phyloP scores from a whole-genome alignment of 2,797 vertebrate genomes.

The Girardinus metallicus region DNA sequence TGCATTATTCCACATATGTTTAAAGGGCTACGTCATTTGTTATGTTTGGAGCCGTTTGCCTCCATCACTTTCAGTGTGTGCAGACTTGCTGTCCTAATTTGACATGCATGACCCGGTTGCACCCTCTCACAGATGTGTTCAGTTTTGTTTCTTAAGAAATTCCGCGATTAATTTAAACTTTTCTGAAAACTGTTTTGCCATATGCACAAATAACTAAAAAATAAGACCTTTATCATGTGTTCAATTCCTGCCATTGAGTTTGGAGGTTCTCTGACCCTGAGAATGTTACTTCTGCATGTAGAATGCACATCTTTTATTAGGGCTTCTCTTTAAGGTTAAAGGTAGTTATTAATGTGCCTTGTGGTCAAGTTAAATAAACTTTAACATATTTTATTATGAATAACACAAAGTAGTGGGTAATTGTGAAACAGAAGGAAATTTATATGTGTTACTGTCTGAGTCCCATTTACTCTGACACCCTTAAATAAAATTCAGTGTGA shows the following conservation, averaged over 20 bases:
- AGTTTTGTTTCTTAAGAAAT: neutral
- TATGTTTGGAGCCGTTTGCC: neutral
- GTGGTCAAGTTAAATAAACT: neutral
- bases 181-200: neutral
- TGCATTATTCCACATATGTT: neutral
- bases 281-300: neutral
- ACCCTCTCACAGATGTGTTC: neutral
- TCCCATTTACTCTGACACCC: neutral
- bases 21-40: neutral
- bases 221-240: neutral
- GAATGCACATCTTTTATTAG: neutral
- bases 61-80: neutral
- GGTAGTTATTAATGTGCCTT: neutral
- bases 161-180: neutral
- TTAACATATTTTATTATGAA: neutral
- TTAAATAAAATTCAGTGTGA: neutral
- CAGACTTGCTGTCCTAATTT: slow-evolving; percentile 6
- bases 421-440: neutral
- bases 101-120: slow-evolving; percentile 4
- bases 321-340: neutral
- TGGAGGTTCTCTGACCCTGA: neutral
- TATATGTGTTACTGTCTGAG: neutral
- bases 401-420: neutral
- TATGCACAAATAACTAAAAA: neutral
- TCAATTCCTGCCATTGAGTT: neutral